Evolutionary conservation across 2,888 invertebrate genomes (phyloP).

Genomic region (Rotaria macrura): DNA sequence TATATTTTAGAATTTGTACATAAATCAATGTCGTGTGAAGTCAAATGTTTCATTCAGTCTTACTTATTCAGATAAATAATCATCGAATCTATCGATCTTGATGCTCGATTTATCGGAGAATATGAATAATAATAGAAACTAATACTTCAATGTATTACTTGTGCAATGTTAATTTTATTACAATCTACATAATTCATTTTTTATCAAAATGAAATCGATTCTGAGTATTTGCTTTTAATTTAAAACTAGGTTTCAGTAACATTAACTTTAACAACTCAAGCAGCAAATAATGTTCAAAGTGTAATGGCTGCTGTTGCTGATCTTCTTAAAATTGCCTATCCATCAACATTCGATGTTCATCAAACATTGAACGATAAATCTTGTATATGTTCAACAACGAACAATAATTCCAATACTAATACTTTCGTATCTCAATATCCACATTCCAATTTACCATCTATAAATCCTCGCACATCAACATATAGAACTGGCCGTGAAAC

Average conservation of each 20-base stretch:
- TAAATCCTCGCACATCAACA: neutral
- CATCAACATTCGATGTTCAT: slow-evolving; percentile 60
- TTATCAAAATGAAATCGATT: too few relatives aligned
- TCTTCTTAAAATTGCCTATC: slow-evolving; percentile 70
- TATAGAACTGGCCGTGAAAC: slow-evolving; percentile 43
- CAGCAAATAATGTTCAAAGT: slow-evolving; percentile 86
- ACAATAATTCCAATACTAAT: neutral
- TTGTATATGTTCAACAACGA: neutral
- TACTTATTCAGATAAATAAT: too few relatives aligned
- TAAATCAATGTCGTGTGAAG: too few relatives aligned
- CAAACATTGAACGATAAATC: neutral
- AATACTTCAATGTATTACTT: too few relatives aligned
- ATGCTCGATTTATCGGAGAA: too few relatives aligned
- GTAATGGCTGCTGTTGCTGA: slow-evolving; percentile 81
- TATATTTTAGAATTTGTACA: too few relatives aligned
- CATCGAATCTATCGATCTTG: too few relatives aligned
- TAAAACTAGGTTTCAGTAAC: slow-evolving; percentile 66
- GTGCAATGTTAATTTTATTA: too few relatives aligned
- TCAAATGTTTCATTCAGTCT: too few relatives aligned
- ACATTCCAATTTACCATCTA: neutral
- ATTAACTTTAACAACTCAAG: slow-evolving; percentile 76
- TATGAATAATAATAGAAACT: too few relatives aligned
- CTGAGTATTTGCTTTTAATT: too few relatives aligned
- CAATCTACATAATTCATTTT: too few relatives aligned
- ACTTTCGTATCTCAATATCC: neutral